Conservation (phyloP, 1,140 invertebrate species). For the Anthonomus grandis region DNA sequence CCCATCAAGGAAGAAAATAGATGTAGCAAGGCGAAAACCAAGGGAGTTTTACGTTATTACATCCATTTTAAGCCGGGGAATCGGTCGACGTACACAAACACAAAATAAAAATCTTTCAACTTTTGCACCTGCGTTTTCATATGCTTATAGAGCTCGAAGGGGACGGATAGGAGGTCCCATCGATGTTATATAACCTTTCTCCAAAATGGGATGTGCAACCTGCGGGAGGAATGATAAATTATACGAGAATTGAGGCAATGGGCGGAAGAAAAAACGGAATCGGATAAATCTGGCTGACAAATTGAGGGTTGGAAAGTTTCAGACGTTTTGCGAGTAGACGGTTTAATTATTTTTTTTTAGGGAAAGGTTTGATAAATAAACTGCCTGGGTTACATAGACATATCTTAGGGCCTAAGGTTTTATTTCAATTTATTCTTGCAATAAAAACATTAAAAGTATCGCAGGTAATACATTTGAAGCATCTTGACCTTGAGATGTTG, state of each 20-base stretch:
- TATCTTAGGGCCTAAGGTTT: too few relatives aligned
- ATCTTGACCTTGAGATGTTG: too few relatives aligned
- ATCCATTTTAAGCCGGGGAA: constrained; percentile 20
- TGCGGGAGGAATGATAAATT: constrained; percentile 28
- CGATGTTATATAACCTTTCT: constrained; percentile 28
- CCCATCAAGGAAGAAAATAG: too few relatives aligned
- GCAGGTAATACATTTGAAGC: too few relatives aligned
- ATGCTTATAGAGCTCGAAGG: constrained; percentile 25
- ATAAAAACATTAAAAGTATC: too few relatives aligned
- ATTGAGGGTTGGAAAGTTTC: too few relatives aligned
- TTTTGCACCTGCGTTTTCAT: constrained; percentile 30
- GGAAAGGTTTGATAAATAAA: too few relatives aligned
- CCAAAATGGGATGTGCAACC: constrained; percentile 26
- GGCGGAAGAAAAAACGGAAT: constrained; percentile 23
- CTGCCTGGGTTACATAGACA: too few relatives aligned
- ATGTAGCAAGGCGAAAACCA: too few relatives aligned
- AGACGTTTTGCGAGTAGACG: too few relatives aligned
- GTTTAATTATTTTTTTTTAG: too few relatives aligned
- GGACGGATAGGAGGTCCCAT: constrained; percentile 16
- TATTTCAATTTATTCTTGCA: too few relatives aligned
- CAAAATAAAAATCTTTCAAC: constrained; percentile 25
- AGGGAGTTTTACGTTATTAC: constrained; percentile 27
- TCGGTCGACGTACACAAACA: constrained; percentile 21
- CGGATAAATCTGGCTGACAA: constrained; percentile 29
- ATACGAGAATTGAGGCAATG: constrained; percentile 21